These are phyloP conservation scores for Melitaea cinxia DNA, from an alignment of 1,140 invertebrate species.

Conservation along the genomic window DNA sequence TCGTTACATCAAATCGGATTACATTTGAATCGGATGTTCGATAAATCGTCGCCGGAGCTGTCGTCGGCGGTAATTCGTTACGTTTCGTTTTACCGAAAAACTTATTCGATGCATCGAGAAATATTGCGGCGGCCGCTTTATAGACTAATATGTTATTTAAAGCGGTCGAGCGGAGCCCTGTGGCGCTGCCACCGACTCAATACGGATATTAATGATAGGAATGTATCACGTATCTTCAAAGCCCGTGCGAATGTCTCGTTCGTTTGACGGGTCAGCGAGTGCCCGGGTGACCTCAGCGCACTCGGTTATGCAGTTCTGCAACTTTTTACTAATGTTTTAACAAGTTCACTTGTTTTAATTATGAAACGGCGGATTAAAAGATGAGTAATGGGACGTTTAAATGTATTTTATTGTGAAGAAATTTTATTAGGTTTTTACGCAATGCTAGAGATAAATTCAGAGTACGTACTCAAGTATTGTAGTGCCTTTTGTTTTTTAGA, in stretches of 20 bases:
- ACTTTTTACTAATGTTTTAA: neutral
- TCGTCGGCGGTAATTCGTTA: slow-evolving; percentile 67
- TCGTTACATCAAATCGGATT: slow-evolving; percentile 60
- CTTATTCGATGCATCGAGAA: slow-evolving; percentile 63
- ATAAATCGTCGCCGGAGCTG: slow-evolving; percentile 66
- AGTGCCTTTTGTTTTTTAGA: too few relatives aligned
- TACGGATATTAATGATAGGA: slow-evolving; percentile 69
- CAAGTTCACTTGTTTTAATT: too few relatives aligned
- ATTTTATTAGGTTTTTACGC: too few relatives aligned
- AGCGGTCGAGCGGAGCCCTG: slow-evolving; percentile 59
- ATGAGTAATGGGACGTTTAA: too few relatives aligned
- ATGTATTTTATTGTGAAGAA: too few relatives aligned
- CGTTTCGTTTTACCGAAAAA: slow-evolving; percentile 68
- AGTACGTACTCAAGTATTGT: too few relatives aligned
- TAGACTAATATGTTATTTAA: slow-evolving; percentile 72
- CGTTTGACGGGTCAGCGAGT: slow-evolving; percentile 38
- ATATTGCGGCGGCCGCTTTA: slow-evolving; percentile 71
- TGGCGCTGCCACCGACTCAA: slow-evolving; percentile 67
- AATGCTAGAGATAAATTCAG: too few relatives aligned
- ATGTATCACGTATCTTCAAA: slow-evolving; percentile 60
- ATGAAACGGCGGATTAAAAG: too few relatives aligned
- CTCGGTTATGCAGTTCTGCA: neutral
- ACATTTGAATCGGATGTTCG: slow-evolving; percentile 61
- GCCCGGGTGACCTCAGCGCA: neutral
- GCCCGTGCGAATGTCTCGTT: slow-evolving; percentile 54